Evolutionary conservation across 1,140 invertebrate genomes (phyloP), one percentile per base, ranked within the genome.

Genomic region (Drosophila guanche): DNA sequence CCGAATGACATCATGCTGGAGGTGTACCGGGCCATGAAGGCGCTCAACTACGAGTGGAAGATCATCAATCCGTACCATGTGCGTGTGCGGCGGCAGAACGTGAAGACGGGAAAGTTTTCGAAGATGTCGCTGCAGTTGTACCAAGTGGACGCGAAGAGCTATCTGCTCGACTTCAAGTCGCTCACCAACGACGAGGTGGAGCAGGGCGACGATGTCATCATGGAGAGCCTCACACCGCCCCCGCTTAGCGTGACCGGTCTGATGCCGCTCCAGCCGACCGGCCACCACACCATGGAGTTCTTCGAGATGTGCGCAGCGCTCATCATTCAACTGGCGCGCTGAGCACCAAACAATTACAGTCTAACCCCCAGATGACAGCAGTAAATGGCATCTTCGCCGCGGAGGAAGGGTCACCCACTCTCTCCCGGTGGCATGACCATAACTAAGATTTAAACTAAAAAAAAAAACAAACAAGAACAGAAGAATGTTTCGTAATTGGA

Each of bases 1-100:
- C 98, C 98, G 2, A 97, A 98, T 90, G 99, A 99, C 92, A 99
- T 99, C 20, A 99, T 99, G 99, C 96, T 98, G 92, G 99, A 99
- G 93, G 99, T 99, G 1, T 99, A 99, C 91, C 94, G 98, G 75
- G 99, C 99, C 12, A 99, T 99, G 99, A 99, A 99, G 92, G 95
- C 96, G 5, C 93, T 99, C 10, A 96, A 98, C 93, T 99, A 99
- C 93, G 97, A 99, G 93, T 99, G 98, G 99, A 99, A 99, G 93
- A 96, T 99, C 37, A 97, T 99, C 54, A 99, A 99, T 93, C 96
- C 98, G 2, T 98, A 97, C 90, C 98, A 97, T 91, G 97, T 97
- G 79, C 95, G 97, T 79, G 98, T 99, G 3, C 94, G 98, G 14
- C 95, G 96, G 25, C 95, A 95, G 85, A 99, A 98, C 92, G 93